Evolutionary conservation across 2,113 vertebrate species (phyloP).

Genomic region (Chaetops frenatus): DNA sequence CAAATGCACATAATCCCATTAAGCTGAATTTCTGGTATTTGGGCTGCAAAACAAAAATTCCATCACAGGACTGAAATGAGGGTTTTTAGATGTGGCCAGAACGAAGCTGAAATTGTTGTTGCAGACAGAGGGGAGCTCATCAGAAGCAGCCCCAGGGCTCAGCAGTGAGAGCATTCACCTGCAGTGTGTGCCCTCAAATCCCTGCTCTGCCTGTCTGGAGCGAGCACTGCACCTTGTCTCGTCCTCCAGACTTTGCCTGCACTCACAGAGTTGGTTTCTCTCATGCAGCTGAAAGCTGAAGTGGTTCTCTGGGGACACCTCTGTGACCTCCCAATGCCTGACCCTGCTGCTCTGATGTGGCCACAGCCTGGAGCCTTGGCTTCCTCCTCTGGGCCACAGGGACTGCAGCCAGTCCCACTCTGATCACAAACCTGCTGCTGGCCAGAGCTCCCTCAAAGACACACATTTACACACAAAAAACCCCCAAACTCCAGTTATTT

Average conservation of each 20-base stretch:
- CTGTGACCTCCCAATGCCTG: not conserved
- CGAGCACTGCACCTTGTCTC: not conserved
- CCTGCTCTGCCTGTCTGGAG: not conserved
- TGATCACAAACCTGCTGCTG: not conserved
- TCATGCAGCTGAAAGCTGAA: not conserved
- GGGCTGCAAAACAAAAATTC: not conserved
- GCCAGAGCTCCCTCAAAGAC: not conserved
- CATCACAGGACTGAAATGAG: rapidly evolving
- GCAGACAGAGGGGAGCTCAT: not conserved
- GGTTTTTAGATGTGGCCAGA: not conserved
- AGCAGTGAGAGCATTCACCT: not conserved
- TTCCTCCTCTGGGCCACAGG: not conserved
- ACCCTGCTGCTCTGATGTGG: not conserved
- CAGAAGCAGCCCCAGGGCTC: not conserved
- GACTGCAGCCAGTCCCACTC: not conserved
- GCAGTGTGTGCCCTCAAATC: not conserved
- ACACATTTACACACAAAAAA: not conserved
- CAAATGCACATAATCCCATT: not conserved
- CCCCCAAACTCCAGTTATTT: not conserved
- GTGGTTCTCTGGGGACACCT: not conserved
- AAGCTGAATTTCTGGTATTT: not conserved
- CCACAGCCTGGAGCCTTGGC: not conserved
- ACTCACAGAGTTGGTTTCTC: not conserved
- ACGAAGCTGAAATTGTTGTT: not conserved
- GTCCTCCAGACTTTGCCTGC: not conserved